These are phyloP conservation scores for Solen grandis DNA, from an alignment of 1,140 invertebrate genomes.

Conservation along the genomic window DNA sequence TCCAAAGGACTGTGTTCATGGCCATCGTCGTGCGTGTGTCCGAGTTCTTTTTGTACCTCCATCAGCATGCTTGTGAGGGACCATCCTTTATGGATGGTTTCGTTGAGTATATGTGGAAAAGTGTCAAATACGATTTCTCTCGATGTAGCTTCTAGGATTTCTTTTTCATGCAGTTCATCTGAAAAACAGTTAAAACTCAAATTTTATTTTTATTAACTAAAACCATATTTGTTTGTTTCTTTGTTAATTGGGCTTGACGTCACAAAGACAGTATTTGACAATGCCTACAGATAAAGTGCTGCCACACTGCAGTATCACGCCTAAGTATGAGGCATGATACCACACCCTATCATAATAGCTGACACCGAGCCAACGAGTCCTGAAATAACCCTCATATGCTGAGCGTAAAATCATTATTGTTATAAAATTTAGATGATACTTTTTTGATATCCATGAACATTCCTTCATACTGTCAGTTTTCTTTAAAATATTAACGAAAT, in stretches of 20 bases:
- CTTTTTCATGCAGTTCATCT: constrained; percentile 73
- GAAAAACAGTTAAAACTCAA: constrained; percentile 40
- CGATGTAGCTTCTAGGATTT: constrained; percentile 62
- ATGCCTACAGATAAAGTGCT: background rate
- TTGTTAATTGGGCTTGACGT: background rate
- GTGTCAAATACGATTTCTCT: constrained; percentile 67
- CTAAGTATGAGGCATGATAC: background rate
- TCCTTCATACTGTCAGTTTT: too few relatives aligned
- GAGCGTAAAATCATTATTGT: background rate
- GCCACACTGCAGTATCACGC: background rate
- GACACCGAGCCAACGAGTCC: background rate
- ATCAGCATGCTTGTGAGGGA: constrained; percentile 61
- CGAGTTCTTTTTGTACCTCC: constrained; percentile 52
- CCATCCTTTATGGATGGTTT: constrained; percentile 56
- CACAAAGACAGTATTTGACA: background rate
- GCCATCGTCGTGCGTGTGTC: constrained; percentile 34
- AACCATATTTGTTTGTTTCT: background rate
- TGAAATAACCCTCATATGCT: background rate
- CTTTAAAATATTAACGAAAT: too few relatives aligned
- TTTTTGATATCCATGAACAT: too few relatives aligned
- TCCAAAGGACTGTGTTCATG: constrained; percentile 29
- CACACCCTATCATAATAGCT: background rate
- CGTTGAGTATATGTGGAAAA: constrained; percentile 69
- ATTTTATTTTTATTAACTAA: background rate
- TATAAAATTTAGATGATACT: too few relatives aligned